phyloP scores from a whole-genome alignment of 2,888 invertebrate species.

The Drosophila borborema region DNA sequence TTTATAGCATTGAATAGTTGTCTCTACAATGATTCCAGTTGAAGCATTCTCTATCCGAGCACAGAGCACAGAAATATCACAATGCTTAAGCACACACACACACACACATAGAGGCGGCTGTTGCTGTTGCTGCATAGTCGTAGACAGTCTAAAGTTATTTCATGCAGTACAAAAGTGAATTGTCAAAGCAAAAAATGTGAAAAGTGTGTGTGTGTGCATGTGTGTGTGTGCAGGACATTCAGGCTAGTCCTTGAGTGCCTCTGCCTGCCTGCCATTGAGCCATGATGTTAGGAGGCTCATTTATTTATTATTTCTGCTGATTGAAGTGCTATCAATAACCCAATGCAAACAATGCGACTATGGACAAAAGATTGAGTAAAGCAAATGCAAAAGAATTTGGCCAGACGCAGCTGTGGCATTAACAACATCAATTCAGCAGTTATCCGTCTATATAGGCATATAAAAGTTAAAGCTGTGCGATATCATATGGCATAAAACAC shows the following conservation, averaged over 20 bases:
- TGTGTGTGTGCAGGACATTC: conserved; percentile 1
- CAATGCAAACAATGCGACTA: conserved; percentile 57
- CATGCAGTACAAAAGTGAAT: conserved; percentile 50
- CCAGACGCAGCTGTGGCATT: conserved; percentile 5
- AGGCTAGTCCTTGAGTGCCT: neutral
- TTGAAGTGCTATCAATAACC: conserved; percentile 75
- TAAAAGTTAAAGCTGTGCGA: conserved; percentile 13
- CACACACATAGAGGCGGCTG: conserved; percentile 3
- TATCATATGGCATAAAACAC: conserved; percentile 1
- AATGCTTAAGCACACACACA: conserved; percentile 19
- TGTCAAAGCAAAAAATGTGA: conserved; percentile 41
- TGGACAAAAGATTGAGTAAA: conserved; percentile 3
- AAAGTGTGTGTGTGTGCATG: neutral
- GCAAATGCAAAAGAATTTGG: conserved; percentile 1
- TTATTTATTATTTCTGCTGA: conserved; percentile 76
- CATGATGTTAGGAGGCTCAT: conserved; percentile 76
- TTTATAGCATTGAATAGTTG: neutral
- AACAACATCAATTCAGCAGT: conserved; percentile 13
- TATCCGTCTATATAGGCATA: conserved; percentile 12
- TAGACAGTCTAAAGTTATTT: conserved; percentile 39
- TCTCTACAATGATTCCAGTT: neutral
- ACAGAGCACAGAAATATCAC: conserved; percentile 4
- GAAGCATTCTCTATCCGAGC: neutral
- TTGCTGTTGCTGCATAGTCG: conserved; percentile 11
- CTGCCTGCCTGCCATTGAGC: conserved; percentile 45